phyloP scores from a whole-genome alignment of 2,113 vertebrate species.

The Gavia stellata region DNA sequence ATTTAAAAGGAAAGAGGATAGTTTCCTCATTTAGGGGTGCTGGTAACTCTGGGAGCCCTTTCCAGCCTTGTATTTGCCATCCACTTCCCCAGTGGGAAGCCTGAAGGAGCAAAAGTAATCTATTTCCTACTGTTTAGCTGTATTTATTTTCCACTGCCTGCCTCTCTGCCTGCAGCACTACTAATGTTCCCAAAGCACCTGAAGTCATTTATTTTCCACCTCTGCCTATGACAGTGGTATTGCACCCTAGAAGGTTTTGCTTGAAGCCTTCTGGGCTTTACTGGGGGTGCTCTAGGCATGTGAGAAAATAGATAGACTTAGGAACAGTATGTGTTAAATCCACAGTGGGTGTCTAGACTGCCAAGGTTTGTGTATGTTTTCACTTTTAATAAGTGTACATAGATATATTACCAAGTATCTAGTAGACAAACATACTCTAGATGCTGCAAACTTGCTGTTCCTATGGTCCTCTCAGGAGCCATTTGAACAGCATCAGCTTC shows the following conservation, averaged over 20 bases:
- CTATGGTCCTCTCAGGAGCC: conserved; percentile 17
- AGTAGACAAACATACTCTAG: neutral
- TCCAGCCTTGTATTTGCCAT: neutral
- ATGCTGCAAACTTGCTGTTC: neutral
- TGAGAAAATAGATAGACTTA: conserved; percentile 28
- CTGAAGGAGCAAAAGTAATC: conserved; percentile 27
- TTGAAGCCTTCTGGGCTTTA: conserved; percentile 12
- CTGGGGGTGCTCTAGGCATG: neutral
- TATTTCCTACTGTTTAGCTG: conserved; percentile 9
- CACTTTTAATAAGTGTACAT: conserved; percentile 7
- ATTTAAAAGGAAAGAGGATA: neutral
- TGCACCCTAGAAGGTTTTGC: conserved; percentile 17
- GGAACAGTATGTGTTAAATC: neutral
- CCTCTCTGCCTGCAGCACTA: conserved; percentile 8
- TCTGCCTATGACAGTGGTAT: conserved; percentile 20
- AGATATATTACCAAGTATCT: conserved; percentile 5
- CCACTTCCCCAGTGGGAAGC: neutral
- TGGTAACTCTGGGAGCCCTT: neutral
- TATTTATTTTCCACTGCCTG: conserved; percentile 55
- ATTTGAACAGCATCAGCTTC: neutral
- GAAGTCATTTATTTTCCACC: conserved; percentile 42
- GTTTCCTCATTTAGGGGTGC: neutral
- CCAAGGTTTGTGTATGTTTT: neutral
- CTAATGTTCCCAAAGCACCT: conserved; percentile 40
- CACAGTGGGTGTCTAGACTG: neutral